These are phyloP conservation scores for Alouatta palliata DNA, from an alignment of 2,113 vertebrate genomes.

Conservation along the genomic window DNA sequence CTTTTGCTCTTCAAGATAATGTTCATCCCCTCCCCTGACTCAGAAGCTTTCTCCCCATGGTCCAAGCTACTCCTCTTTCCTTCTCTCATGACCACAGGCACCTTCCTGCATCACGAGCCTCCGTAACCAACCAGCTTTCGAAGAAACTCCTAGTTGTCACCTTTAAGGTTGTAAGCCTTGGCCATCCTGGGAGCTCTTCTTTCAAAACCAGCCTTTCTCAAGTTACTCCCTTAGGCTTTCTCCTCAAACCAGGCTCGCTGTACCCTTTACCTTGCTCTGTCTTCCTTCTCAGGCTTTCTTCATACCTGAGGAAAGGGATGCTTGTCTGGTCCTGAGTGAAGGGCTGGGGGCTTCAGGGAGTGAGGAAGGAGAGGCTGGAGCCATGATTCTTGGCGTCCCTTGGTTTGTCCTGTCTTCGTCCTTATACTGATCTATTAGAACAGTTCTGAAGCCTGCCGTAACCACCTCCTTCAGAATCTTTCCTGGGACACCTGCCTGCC, in stretches of 20 bases:
- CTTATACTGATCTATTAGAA: neutral
- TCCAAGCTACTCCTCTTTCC: neutral
- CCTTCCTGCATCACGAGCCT: neutral
- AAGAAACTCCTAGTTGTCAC: neutral
- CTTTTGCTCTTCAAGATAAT: neutral
- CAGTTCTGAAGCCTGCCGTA: neutral
- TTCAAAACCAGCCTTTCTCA: neutral
- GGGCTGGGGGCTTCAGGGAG: neutral
- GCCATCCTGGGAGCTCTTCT: neutral
- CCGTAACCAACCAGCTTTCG: neutral
- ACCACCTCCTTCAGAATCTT: neutral
- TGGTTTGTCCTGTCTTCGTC: neutral
- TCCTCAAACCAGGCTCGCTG: neutral
- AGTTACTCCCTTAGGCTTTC: neutral
- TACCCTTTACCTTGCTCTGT: neutral
- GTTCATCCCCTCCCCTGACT: neutral
- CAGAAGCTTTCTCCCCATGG: neutral
- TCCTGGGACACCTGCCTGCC: neutral
- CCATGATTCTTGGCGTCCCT: neutral
- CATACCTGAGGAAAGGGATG: neutral
- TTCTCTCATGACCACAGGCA: neutral
- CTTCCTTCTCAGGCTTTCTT: neutral
- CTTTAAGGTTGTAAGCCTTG: neutral
- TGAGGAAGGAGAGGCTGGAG: neutral
- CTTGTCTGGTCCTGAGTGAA: neutral